phyloP scores from a whole-genome alignment of 2,888 invertebrate genomes.

The Scelioninae gen. 1 region DNA sequence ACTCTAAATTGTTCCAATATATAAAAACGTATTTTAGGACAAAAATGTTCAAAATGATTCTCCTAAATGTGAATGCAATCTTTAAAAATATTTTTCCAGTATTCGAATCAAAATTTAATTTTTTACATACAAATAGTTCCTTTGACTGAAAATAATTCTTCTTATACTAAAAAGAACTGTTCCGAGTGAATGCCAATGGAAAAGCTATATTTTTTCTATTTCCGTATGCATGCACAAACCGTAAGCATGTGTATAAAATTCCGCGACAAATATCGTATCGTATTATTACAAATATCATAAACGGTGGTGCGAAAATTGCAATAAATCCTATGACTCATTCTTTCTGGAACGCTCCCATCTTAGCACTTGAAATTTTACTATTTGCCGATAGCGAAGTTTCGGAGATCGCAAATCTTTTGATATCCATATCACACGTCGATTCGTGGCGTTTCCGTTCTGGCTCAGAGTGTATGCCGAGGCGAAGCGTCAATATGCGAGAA shows the following conservation, averaged over 20 bases:
- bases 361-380: constrained; percentile 34
- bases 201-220: too few species aligned
- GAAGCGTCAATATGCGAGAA: constrained; percentile 57
- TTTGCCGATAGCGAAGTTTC: constrained; percentile 33
- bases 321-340: constrained; percentile 34
- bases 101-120: too few species aligned
- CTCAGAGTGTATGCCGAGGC: constrained; percentile 19
- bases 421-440: constrained; percentile 59
- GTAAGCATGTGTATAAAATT: too few species aligned
- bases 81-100: too few species aligned
- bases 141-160: too few species aligned
- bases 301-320: constrained; percentile 22
- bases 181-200: not conserved
- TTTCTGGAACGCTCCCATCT: constrained; percentile 21
- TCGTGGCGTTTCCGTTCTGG: constrained; percentile 37
- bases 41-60: too few species aligned
- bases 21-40: too few species aligned
- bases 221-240: too few species aligned
- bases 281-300: constrained; percentile 9
- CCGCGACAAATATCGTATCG: constrained; percentile 20
- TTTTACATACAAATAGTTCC: too few species aligned
- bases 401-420: constrained; percentile 49
- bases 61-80: too few species aligned
- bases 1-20: too few species aligned
- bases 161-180: too few species aligned